Conservation (phyloP, 2,113 vertebrate genomes). For the Pteronura brasiliensis region DNA sequence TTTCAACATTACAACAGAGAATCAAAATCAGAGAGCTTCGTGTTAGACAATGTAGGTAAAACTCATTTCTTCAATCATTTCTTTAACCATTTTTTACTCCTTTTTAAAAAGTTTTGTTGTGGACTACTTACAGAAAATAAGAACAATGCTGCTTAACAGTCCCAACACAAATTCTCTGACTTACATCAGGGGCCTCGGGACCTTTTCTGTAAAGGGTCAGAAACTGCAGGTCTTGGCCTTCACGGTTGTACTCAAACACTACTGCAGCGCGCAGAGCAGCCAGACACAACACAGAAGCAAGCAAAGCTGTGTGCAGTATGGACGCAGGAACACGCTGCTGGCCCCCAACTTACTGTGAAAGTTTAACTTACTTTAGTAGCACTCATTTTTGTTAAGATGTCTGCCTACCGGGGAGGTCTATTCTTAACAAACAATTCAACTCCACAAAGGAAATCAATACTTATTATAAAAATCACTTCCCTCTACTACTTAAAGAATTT, state of each 20-base stretch:
- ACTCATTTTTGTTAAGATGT: neutral
- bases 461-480: neutral
- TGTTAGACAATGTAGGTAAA: neutral
- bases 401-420: neutral
- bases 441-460: neutral
- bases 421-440: conserved; percentile 6
- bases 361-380: neutral
- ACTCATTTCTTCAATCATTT: neutral
- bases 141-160: neutral
- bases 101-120: neutral
- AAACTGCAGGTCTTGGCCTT: neutral
- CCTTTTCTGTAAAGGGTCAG: neutral
- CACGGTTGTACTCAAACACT: neutral
- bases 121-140: neutral
- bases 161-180: neutral
- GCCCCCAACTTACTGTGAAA: neutral
- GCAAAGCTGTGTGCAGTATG: neutral
- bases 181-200: neutral
- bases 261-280: neutral
- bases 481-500: neutral
- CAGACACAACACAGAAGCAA: neutral
- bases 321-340: neutral
- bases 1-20: neutral
- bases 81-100: neutral
- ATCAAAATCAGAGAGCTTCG: neutral